phyloP scores from a whole-genome alignment of 2,113 vertebrate genomes.

The Athene cunicularia region DNA sequence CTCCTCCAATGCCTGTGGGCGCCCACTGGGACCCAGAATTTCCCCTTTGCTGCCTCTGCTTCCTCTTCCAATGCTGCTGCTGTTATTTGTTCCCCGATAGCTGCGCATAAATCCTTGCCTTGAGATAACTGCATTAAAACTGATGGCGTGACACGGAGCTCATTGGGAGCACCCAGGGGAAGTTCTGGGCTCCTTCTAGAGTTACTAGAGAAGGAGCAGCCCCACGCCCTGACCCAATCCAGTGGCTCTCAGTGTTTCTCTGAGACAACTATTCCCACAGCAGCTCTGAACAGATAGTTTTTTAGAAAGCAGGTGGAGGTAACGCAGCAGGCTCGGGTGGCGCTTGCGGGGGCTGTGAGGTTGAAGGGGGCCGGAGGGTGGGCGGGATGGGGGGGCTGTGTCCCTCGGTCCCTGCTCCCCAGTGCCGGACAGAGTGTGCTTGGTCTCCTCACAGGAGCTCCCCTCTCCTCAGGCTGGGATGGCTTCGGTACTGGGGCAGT shows the following conservation, averaged over 20 bases:
- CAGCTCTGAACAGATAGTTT: background rate
- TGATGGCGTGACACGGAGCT: too few relatives aligned
- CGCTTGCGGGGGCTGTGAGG: rapidly evolving
- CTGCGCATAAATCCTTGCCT: background rate
- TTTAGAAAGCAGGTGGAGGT: background rate
- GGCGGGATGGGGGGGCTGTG: background rate
- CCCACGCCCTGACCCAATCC: background rate
- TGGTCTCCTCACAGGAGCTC: background rate
- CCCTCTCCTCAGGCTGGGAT: background rate
- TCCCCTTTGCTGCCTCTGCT: background rate
- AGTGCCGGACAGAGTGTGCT: background rate
- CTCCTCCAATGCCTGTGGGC: background rate
- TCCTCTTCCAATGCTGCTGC: background rate
- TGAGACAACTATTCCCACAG: background rate
- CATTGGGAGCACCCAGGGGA: background rate
- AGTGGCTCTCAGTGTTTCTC: background rate
- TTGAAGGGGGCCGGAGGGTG: too few relatives aligned
- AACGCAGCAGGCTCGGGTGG: background rate
- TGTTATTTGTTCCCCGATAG: background rate
- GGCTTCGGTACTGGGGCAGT: background rate
- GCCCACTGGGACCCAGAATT: background rate
- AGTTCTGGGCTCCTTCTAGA: background rate
- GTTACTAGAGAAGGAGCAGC: background rate
- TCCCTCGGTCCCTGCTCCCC: background rate
- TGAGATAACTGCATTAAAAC: background rate